These are phyloP conservation scores for Hippotragus niger DNA, from an alignment of 2,113 vertebrate species.

Conservation along the genomic window DNA sequence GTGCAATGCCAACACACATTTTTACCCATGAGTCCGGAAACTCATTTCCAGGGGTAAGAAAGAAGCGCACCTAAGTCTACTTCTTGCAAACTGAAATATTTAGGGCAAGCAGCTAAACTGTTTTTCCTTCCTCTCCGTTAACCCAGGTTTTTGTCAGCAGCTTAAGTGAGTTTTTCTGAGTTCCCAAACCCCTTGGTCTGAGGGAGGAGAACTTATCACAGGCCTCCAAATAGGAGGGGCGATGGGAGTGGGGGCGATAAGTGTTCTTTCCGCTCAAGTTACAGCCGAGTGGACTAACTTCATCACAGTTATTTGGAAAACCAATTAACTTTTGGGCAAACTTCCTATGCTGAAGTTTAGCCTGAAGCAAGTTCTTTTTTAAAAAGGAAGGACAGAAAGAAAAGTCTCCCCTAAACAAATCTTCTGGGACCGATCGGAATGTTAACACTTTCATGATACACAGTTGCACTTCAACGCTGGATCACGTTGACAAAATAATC, in stretches of 20 bases:
- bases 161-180: not conserved
- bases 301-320: constrained; percentile 58
- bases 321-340: constrained; percentile 65
- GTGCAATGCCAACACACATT: not conserved
- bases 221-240: not conserved
- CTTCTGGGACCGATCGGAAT: not conserved
- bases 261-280: constrained; percentile 49
- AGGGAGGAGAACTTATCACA: not conserved
- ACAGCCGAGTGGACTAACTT: constrained; percentile 37
- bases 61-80: not conserved
- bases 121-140: constrained; percentile 13
- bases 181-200: not conserved
- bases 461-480: not conserved
- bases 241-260: not conserved
- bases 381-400: not conserved
- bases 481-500: not conserved
- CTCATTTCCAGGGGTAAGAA: not conserved
- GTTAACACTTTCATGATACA: not conserved
- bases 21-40: not conserved
- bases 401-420: not conserved
- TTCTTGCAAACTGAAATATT: not conserved
- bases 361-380: constrained; percentile 26
- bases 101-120: not conserved
- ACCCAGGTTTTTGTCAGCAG: not conserved
- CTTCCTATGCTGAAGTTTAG: constrained; percentile 23